These are phyloP conservation scores for Huso huso DNA, from an alignment of 2,797 vertebrate genomes.

Conservation along the genomic window DNA sequence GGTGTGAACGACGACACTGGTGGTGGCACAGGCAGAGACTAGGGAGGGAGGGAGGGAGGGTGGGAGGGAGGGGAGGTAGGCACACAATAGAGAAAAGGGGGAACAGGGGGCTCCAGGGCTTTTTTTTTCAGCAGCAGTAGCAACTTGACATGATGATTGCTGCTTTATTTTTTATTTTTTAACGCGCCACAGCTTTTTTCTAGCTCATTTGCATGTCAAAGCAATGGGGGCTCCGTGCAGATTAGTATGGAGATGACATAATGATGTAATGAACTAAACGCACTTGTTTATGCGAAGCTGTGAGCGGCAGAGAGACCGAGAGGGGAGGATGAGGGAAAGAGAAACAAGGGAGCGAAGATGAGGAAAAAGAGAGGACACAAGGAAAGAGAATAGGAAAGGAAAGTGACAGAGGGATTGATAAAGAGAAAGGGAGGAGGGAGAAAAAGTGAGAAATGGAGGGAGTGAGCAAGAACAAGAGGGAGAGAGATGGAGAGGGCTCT, in stretches of 20 bases:
- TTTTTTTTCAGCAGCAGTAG: constrained; percentile 59
- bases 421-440: constrained; percentile 8
- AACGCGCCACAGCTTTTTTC: constrained; percentile 63
- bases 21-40: constrained; percentile 28
- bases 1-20: constrained; percentile 66
- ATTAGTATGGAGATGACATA: constrained; percentile 88
- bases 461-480: constrained; percentile 15
- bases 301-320: constrained; percentile 4
- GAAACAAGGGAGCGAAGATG: constrained; percentile 15
- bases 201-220: constrained; percentile 90
- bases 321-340: constrained; percentile 33
- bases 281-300: constrained; percentile 65
- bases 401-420: too few species aligned
- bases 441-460: constrained; percentile 22
- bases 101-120: constrained; percentile 64
- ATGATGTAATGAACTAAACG: constrained; percentile 92
- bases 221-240: constrained; percentile 74
- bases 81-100: constrained; percentile 34
- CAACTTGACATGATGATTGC: constrained; percentile 83
- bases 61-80: constrained; percentile 16
- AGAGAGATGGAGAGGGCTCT: constrained; percentile 17
- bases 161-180: constrained; percentile 59
- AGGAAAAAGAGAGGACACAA: constrained; percentile 25
- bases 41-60: constrained; percentile 9
- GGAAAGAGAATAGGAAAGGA: constrained; percentile 18